Evolutionary conservation across 1,140 invertebrate species (phyloP).

Genomic region (Hermatobates lingyangjiaoensis): DNA sequence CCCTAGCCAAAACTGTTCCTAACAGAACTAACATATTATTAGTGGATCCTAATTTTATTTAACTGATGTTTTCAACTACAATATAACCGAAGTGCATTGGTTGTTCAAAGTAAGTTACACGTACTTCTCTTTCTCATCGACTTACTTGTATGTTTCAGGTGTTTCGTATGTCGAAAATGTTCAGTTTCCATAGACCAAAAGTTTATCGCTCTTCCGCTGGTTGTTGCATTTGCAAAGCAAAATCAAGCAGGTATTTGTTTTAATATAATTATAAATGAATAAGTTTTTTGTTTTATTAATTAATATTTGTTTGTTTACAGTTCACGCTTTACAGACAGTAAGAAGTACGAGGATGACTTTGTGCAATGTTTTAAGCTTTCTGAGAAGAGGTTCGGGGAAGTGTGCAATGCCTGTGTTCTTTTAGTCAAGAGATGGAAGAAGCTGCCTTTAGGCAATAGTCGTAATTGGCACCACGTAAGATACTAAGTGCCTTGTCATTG

Average conservation of each 20-base stretch:
- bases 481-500: background rate
- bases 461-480: constrained; percentile 73
- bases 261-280: background rate
- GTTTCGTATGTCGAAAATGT: constrained; percentile 49
- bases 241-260: constrained; percentile 47
- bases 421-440: constrained; percentile 74
- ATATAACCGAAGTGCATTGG: too few relatives aligned
- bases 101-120: too few relatives aligned
- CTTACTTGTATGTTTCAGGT: too few relatives aligned
- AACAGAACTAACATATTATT: too few relatives aligned
- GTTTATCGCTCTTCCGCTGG: constrained; percentile 66
- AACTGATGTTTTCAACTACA: too few relatives aligned
- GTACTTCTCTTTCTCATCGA: too few relatives aligned
- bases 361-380: constrained; percentile 62
- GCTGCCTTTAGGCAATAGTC: constrained; percentile 49
- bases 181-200: constrained; percentile 76
- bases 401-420: constrained; percentile 75
- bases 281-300: background rate
- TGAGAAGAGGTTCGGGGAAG: constrained; percentile 59
- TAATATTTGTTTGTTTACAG: constrained; percentile 26
- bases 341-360: constrained; percentile 72
- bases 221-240: constrained; percentile 77
- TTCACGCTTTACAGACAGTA: constrained; percentile 70
- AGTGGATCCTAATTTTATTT: too few relatives aligned
- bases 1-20: too few relatives aligned